These are phyloP conservation scores for Anoura caudifer DNA, from an alignment of 2,113 vertebrate species.

Conservation along the genomic window DNA sequence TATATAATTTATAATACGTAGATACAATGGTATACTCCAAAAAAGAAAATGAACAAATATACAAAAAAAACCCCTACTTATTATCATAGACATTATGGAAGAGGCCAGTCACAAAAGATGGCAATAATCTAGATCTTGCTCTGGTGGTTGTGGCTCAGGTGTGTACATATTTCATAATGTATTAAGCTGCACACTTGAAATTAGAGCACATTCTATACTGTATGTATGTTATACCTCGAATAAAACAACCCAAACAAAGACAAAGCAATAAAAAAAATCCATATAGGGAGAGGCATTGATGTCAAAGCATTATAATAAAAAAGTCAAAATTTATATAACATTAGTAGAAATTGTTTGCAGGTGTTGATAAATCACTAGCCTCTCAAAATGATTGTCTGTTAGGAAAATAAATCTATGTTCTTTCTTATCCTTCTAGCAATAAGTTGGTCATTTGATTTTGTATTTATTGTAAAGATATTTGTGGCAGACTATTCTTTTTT, in stretches of 20 bases:
- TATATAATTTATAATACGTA: not conserved
- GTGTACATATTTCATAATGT: not conserved
- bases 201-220: not conserved
- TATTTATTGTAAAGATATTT: conserved; percentile 40
- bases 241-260: not conserved
- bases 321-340: not conserved
- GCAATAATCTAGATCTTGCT: conserved; percentile 23
- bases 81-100: not conserved
- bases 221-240: not conserved
- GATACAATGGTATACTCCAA: not conserved
- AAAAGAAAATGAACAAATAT: not conserved
- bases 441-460: conserved; percentile 30
- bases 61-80: not conserved
- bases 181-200: not conserved
- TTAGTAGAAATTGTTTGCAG: conserved; percentile 39
- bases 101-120: not conserved
- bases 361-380: conserved; percentile 36
- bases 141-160: not conserved
- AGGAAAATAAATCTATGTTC: conserved; percentile 4
- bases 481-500: not conserved
- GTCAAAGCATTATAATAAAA: not conserved
- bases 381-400: conserved; percentile 23
- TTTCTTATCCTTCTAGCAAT: not conserved
- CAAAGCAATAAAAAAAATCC: not conserved
- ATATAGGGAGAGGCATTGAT: not conserved